Conservation (phyloP, 2,113 vertebrate species). For the Tragulus kanchil region DNA sequence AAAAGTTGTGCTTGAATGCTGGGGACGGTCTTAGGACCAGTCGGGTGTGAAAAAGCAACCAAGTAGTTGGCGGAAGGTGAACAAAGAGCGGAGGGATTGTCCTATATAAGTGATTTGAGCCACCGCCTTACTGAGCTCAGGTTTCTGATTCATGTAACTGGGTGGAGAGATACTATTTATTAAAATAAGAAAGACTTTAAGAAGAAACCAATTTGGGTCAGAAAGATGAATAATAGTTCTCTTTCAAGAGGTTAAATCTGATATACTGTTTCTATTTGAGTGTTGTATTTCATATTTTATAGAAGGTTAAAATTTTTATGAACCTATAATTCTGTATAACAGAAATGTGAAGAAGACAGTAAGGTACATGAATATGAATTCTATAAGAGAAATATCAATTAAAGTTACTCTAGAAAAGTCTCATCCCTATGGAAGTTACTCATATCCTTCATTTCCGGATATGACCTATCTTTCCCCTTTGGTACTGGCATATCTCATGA, state of each 20-base stretch:
- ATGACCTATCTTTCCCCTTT: background rate
- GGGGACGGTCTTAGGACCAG: background rate
- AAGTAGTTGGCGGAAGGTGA: background rate
- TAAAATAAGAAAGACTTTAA: background rate
- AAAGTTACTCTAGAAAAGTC: background rate
- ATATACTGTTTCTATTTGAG: background rate
- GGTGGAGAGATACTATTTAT: background rate
- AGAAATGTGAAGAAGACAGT: background rate
- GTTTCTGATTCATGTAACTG: background rate
- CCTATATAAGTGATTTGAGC: background rate
- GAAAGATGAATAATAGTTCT: background rate
- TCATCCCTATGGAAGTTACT: background rate
- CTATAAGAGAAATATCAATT: background rate
- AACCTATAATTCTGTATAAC: background rate
- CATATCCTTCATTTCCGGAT: background rate
- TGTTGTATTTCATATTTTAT: background rate
- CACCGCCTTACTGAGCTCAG: background rate
- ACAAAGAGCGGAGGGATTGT: background rate
- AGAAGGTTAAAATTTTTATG: background rate
- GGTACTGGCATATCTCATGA: background rate
- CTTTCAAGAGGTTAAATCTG: background rate
- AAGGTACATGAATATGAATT: background rate
- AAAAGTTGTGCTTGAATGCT: background rate
- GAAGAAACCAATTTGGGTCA: background rate
- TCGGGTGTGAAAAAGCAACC: background rate